Evolutionary conservation across 2,888 invertebrate genomes (phyloP), one percentile per base, ranked within the genome.

Genomic region (Gibbula magus): DNA sequence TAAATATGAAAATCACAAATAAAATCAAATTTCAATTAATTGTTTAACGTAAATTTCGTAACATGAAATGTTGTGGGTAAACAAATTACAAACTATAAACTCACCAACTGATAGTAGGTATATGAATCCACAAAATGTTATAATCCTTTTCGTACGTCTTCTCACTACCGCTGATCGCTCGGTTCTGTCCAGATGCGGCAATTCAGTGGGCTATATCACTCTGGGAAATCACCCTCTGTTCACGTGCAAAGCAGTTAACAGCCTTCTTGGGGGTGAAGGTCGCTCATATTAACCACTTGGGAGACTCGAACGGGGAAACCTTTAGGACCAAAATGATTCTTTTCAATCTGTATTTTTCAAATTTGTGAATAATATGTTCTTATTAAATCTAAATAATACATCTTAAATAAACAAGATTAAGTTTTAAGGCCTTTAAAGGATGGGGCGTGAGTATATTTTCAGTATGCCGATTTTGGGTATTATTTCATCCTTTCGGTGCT

Each of bases 151-250:
- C 25, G 22, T 32, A 51, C 52, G 32, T 7, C 45, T n/a, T 25
- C 45, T 51, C 29, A 16, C 35, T 76, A 54, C n/a, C 56, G 52
- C 18, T 22, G 25, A 29, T 29, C 10, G n/a, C 0, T 10, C 10
- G n/a, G 32, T 20, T 61, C 56, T 35, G 61, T 18, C 32, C 70
- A 73, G 70, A 70, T 54, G 61, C 76, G 79, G 78, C 53, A 51
- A 56, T 25, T 74, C 45, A 32, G 74, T 45, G 35, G 61, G 77
- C 61, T 82, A 82, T 83, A 82, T 78, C 73, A 79, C 80, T 61
- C 67, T 75, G 61, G 80, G 82, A 81, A 82, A 83, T 83, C 87
- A 87, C 81, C 83, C 85, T 32, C 74, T 80, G 82, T 83, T 82
- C 85, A 84, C 87, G 87, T 87, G 87, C 80, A 83, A 81, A 82